Base-by-base conservation (phyloP, 2,113 vertebrate genomes). In the Xiphophorus couchianus region DNA sequence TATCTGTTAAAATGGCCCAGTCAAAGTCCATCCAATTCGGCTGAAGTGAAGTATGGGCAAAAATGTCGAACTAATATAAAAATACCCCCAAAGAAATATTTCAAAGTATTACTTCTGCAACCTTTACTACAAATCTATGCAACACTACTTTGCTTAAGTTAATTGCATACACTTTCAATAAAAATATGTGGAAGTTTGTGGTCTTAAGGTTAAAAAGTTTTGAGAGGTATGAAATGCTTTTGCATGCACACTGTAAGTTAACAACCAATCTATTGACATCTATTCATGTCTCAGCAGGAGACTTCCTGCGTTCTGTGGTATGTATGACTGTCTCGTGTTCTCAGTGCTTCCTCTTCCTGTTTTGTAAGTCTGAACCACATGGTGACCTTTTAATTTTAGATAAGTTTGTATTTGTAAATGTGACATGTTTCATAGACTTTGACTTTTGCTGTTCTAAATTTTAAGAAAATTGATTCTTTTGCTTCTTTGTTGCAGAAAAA, bases 261-360 rank as follows among this genome's bases (percentile, higher is more conserved):
- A 19, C 48, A 54, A 19, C 19, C 48, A 9, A 19, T 22, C 5
- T 54, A 10, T 7, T 31, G 29, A 17, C 17, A 22, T 64, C 22
- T 22, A 17, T 17, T 33, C 15, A 33, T 22, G 13, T 54, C 48
- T 54, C 25, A 3, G 22, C 9, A 3, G 22, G 22, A n/a, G 51
- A 25, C 51, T 58, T 58, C 22, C 51, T 58, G 17, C 8, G 4
- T 9, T 35, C 12, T 61, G 51, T 19, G 33, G 69, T 39, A 11
- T 5, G 25, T 39, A 10, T 5, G 25, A 28, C 8, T 27, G 19
- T 69, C 42, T 51, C 9, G 15, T 48, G 39, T 12, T 33, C n/a
- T 51, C 15, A 13, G 1, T 2, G 6, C 27, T n/a, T 27, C 29
- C 37, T 37, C 58, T 73, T 83, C 62, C 77, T 73, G 71, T 73